These are phyloP conservation scores for Drosophila virilis DNA, from an alignment of 1,140 invertebrate genomes.

Conservation along the genomic window DNA sequence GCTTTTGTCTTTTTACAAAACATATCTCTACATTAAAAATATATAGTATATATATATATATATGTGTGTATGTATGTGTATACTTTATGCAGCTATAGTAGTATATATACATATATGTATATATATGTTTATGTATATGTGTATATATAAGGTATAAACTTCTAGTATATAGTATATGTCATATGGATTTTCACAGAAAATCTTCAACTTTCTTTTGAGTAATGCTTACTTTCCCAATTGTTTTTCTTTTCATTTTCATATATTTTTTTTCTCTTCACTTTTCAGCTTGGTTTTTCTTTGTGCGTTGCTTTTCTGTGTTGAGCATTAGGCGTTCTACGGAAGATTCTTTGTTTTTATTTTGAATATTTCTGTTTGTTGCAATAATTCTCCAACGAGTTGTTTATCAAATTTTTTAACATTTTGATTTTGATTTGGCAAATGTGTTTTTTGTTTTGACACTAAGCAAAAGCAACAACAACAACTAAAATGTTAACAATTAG, in stretches of 20 bases:
- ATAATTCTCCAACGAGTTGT: conserved; percentile 44
- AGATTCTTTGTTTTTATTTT: conserved; percentile 49
- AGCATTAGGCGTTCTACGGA: conserved; percentile 71
- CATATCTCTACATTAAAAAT: conserved; percentile 82
- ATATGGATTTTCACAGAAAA: conserved; percentile 83
- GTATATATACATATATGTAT: conserved; percentile 58
- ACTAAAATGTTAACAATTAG: conserved; percentile 67
- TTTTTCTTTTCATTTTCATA: conserved; percentile 36
- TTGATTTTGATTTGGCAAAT: conserved; percentile 33
- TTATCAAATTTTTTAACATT: conserved; percentile 6
- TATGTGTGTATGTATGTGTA: conserved; percentile 38
- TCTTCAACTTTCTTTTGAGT: conserved; percentile 77
- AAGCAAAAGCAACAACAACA: conserved; percentile 50
- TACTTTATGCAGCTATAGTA: conserved; percentile 70
- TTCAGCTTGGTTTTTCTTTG: conserved; percentile 28
- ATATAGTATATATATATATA: conserved; percentile 55
- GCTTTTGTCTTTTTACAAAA: conserved; percentile 81
- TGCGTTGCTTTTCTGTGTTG: conserved; percentile 52
- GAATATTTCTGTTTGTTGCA: neutral
- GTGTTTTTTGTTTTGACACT: conserved; percentile 39
- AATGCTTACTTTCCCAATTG: conserved; percentile 76
- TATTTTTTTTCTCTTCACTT: conserved; percentile 18
- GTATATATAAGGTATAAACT: conserved; percentile 77
- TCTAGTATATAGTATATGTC: conserved; percentile 72
- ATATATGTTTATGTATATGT: conserved; percentile 35